A percentile compares a stretch with the other conserved stretches of the same genome.
phyloP scores from a whole-genome alignment of 2,888 invertebrate genomes.

The Epistrophe eligans region DNA sequence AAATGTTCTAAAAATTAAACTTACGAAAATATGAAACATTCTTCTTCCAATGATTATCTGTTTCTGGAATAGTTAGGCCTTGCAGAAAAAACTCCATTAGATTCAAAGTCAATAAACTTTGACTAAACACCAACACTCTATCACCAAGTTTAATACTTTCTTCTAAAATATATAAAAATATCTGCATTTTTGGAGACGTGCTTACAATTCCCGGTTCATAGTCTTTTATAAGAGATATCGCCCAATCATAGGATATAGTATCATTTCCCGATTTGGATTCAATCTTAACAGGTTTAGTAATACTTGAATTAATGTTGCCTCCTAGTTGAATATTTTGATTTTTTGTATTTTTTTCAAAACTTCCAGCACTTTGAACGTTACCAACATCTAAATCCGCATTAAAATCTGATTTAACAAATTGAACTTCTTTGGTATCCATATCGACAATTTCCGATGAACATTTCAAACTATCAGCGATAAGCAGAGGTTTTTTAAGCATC shows the following conservation, averaged over 20 bases:
- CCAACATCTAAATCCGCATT: constrained; percentile 74
- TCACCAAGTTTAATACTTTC: constrained; percentile 95
- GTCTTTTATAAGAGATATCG: constrained; percentile 91
- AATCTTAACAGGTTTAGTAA: constrained; percentile 14
- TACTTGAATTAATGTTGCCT: constrained; percentile 1
- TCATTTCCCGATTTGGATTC: constrained; percentile 85
- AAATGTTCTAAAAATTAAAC: constrained; percentile 79
- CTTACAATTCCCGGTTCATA: constrained; percentile 95
- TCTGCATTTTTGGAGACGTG: constrained; percentile 97
- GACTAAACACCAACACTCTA: constrained; percentile 96
- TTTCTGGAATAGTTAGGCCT: constrained; percentile 88
- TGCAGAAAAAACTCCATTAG: constrained; percentile 97
- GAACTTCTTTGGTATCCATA: constrained; percentile 84
- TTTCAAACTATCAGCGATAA: constrained; percentile 77
- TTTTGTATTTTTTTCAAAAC: constrained; percentile 77
- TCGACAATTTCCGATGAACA: constrained; percentile 82
- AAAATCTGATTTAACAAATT: constrained; percentile 81
- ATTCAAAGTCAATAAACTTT: constrained; percentile 97
- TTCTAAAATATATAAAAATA: constrained; percentile 95
- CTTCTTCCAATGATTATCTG: constrained; percentile 91
- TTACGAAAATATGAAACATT: constrained; percentile 95
- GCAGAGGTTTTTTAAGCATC: constrained; percentile 78
- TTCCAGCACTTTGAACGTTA: constrained; percentile 56
- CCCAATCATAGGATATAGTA: constrained; percentile 95
- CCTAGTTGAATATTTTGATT: constrained; percentile 81